phyloP scores from a whole-genome alignment of 2,113 vertebrate species.

The Hypomesus transpacificus region DNA sequence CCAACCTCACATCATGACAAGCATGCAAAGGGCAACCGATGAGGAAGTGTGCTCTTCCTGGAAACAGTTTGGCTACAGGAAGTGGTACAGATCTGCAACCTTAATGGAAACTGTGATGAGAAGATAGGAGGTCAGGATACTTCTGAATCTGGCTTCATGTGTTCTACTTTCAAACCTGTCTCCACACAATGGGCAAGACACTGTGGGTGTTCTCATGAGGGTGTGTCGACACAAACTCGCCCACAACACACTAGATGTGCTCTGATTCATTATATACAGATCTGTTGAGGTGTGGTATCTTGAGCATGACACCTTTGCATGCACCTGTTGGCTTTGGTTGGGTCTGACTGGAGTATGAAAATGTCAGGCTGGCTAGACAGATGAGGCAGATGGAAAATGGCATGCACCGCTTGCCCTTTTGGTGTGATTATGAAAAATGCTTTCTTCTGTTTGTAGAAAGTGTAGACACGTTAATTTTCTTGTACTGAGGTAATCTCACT shows the following conservation, averaged over 20 bases:
- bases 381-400: slow-evolving; percentile 28
- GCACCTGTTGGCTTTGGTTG: not conserved
- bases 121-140: slow-evolving; percentile 4
- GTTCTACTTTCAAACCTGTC: too few species aligned
- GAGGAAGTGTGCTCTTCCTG: slow-evolving; percentile 48
- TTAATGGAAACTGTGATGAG: slow-evolving; percentile 24
- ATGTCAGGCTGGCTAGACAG: not conserved
- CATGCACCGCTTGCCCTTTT: slow-evolving; percentile 9
- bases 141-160: not conserved
- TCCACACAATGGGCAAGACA: too few species aligned
- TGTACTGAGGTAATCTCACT: slow-evolving; percentile 36
- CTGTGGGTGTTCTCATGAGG: too few species aligned
- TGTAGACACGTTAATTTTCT: slow-evolving; percentile 25
- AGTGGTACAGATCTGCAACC: slow-evolving; percentile 29
- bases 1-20: slow-evolving; percentile 25
- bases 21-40: slow-evolving; percentile 49
- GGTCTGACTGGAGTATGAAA: slow-evolving; percentile 20
- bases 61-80: slow-evolving; percentile 43
- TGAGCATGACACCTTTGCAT: not conserved
- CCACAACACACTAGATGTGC: not conserved
- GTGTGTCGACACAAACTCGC: not conserved
- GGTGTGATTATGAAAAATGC: slow-evolving; percentile 22
- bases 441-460: not conserved
- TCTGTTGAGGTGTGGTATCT: too few species aligned
- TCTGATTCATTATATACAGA: too few species aligned